Evolutionary conservation across 2,797 vertebrate species (phyloP).

Genomic region (Balearica regulorum): DNA sequence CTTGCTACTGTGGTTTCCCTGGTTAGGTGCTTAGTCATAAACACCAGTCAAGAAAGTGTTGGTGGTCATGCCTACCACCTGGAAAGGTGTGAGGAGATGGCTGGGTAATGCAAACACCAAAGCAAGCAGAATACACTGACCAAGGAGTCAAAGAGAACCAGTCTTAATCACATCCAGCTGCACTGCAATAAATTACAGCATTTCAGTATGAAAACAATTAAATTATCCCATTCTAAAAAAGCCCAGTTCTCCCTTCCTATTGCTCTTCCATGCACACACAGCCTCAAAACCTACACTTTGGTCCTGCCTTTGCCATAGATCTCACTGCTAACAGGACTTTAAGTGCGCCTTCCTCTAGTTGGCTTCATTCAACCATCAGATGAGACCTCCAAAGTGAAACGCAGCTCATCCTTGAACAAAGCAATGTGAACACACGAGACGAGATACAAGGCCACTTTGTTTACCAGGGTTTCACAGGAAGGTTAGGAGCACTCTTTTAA

Average conservation of each 20-base stretch:
- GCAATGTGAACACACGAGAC: neutral
- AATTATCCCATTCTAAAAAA: neutral
- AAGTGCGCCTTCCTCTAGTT: neutral
- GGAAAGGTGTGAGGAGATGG: neutral
- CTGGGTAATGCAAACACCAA: neutral
- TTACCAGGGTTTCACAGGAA: neutral
- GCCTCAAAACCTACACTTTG: neutral
- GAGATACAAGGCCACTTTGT: neutral
- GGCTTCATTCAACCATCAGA: neutral
- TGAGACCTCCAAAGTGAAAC: neutral
- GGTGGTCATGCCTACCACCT: neutral
- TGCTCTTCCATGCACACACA: neutral
- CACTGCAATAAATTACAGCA: neutral
- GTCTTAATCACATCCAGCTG: neutral
- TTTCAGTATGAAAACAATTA: neutral
- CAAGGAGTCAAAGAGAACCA: neutral
- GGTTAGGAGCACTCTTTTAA: neutral
- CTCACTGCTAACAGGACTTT: neutral
- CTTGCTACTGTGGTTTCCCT: neutral
- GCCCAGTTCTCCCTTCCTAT: neutral
- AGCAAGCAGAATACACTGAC: rapidly evolving
- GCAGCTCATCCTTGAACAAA: neutral
- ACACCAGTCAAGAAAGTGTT: neutral
- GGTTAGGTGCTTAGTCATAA: neutral
- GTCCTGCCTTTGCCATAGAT: neutral